Conservation (phyloP, 2,888 invertebrate genomes). For the Sylvicola cinctus region DNA sequence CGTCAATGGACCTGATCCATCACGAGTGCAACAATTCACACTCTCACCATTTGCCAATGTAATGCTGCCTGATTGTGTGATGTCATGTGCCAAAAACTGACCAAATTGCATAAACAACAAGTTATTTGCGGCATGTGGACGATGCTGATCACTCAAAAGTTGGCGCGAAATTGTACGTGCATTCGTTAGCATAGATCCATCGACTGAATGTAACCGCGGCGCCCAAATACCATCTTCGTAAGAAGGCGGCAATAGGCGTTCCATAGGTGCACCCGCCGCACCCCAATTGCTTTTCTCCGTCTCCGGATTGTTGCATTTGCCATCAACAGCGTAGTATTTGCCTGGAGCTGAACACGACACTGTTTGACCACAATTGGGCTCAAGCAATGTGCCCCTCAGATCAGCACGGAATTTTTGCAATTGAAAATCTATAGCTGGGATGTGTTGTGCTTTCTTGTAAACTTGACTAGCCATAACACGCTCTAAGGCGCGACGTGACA, state of each 20-base stretch:
- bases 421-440: constrained; percentile 19
- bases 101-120: constrained; percentile 60
- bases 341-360: constrained; percentile 26
- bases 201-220: constrained; percentile 22
- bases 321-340: constrained; percentile 52
- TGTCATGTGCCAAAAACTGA: constrained; percentile 57
- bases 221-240: constrained; percentile 39
- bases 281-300: constrained; percentile 36
- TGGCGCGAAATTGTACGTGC: constrained; percentile 43
- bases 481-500: constrained; percentile 28
- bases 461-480: constrained; percentile 29
- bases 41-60: constrained; percentile 47
- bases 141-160: constrained; percentile 35
- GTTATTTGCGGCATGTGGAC: constrained; percentile 38
- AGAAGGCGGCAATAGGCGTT: constrained; percentile 42
- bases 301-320: constrained; percentile 60
- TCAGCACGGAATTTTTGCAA: constrained; percentile 21
- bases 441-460: constrained; percentile 23
- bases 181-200: constrained; percentile 35
- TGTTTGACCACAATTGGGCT: constrained; percentile 18
- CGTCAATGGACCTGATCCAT: constrained; percentile 32
- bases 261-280: constrained; percentile 37
- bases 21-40: constrained; percentile 47
- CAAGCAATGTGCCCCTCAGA: constrained; percentile 16
- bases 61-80: constrained; percentile 47